Base-by-base conservation (phyloP, 2,797 vertebrate genomes). In the Tadarida brasiliensis region DNA sequence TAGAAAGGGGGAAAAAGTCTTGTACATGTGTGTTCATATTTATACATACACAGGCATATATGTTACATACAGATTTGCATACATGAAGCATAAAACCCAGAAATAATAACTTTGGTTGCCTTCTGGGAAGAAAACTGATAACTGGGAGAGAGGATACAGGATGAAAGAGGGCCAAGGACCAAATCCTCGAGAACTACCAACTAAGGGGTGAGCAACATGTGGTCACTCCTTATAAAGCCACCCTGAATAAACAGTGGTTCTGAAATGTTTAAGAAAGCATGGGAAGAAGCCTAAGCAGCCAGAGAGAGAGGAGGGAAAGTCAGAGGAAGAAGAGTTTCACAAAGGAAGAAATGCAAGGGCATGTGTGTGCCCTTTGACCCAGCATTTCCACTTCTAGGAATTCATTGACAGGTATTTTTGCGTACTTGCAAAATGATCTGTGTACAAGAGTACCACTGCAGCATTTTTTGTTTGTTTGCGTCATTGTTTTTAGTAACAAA, bases 81-180 rank as follows among this genome's bases (percentile, higher is more conserved):
- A 19, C 11, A 24, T 59, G 28, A 90, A 91, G 28, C 90, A 61
- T 89, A 80, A 70, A 84, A 57, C 77, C 63, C 61, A 57, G 49
- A 90, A 82, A 77, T 86, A 83, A 67, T 90, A 59, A 76, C 39
- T 35, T 91, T 81, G 91, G 24, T 82, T 88, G 70, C 57, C 54
- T 96, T 90, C n/a, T 67, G 91, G 84, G 85, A 93, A 91, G 71
- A 85, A 94, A 84, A 90, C 65, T 90, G 84, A 44, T 56, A 87
- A 14, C 54, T 68, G 33, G 59, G 47, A 90, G 44, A 47, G 57
- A 47, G 57, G 24, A 35, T 84, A 44, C 24, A 59, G 49, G 33
- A 77, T 85, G 59, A 93, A 77, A 88, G 87, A 63, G 61, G 54
- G 63, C 73, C 16, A 68, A 82, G 47, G 51, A 63, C 28, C 33